Evolutionary conservation across 2,888 invertebrate genomes (phyloP).

Genomic region (Acanthoscelides obtectus): DNA sequence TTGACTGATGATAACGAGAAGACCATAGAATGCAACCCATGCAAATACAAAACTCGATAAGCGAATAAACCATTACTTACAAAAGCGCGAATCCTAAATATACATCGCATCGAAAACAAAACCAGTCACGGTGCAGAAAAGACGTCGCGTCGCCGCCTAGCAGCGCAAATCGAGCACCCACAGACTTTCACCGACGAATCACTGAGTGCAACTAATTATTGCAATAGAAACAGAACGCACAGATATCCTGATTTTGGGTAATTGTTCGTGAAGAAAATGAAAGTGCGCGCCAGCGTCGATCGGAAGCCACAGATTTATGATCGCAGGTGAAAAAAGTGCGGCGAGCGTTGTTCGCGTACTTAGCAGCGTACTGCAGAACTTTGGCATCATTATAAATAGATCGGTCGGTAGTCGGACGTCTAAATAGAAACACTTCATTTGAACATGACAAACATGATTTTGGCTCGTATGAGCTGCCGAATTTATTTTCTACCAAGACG

Average conservation of each 20-base stretch:
- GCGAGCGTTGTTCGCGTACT: neutral
- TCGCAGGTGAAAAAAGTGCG: neutral
- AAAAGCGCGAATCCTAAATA: neutral
- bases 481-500: neutral
- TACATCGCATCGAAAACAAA: neutral
- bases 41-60: neutral
- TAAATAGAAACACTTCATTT: neutral
- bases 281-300: neutral
- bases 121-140: neutral
- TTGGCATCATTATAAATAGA: neutral
- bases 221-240: neutral
- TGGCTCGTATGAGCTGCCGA: neutral
- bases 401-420: neutral
- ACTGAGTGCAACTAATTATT: slow-evolving; percentile 15
- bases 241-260: neutral
- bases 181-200: slow-evolving; percentile 15
- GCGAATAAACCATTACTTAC: neutral
- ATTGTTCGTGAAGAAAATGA: neutral
- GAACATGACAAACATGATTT: neutral
- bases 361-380: neutral
- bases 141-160: neutral
- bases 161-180: neutral
- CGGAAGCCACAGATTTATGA: neutral
- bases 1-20: too few relatives aligned
- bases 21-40: neutral